Conservation (phyloP, 2,888 invertebrate genomes). For the Timema cristinae region DNA sequence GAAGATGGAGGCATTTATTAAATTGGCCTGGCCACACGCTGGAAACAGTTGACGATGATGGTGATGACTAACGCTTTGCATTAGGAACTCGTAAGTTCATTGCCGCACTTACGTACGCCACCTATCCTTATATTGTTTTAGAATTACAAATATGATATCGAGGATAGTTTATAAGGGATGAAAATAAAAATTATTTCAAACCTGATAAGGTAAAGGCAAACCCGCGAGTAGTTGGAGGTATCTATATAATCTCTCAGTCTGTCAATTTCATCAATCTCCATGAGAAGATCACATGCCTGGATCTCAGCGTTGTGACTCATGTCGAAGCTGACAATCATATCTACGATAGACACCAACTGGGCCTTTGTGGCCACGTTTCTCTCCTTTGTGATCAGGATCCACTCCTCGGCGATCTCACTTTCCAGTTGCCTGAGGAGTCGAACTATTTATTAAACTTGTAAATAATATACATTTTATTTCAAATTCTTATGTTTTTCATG, state of each 20-base stretch:
- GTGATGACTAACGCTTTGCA: no score
- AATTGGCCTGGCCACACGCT: no score
- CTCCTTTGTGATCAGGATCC: constrained; percentile 53
- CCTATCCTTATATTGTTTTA: neutral
- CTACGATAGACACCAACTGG: constrained; percentile 70
- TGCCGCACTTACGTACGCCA: neutral
- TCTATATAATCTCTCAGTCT: constrained; percentile 83
- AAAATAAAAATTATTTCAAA: neutral
- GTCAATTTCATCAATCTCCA: constrained; percentile 93
- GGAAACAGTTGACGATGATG: no score
- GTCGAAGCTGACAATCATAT: constrained; percentile 88
- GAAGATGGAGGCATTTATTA: no score
- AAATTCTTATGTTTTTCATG: no score
- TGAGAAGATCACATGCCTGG: constrained; percentile 95
- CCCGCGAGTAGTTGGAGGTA: constrained; percentile 57
- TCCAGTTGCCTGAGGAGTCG: constrained; percentile 67
- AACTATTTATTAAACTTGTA: constrained; percentile 13
- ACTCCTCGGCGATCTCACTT: constrained; percentile 78
- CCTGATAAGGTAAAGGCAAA: constrained; percentile 19
- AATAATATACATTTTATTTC: no score
- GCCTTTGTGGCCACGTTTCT: constrained; percentile 46
- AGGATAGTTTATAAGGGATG: neutral
- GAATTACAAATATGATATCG: constrained; percentile 15
- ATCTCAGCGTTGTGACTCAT: constrained; percentile 98
- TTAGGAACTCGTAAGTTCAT: no score